Conservation (phyloP, 2,797 vertebrate genomes). For the Acomys russatus region DNA sequence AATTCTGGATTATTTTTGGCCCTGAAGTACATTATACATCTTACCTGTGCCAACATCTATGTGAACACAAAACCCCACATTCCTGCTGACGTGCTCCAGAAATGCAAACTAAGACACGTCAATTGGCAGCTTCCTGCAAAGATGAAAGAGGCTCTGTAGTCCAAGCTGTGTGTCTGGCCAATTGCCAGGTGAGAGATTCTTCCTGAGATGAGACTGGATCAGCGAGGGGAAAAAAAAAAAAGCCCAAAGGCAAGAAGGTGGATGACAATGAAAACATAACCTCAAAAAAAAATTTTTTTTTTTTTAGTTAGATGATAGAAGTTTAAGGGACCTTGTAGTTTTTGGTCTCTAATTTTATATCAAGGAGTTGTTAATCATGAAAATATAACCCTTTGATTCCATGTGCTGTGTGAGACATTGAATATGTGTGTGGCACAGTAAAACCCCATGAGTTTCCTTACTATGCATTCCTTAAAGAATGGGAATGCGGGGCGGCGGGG, state of each 20-base stretch:
- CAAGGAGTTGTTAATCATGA: conserved; percentile 62
- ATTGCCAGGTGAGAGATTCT: conserved; percentile 55
- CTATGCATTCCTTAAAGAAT: conserved; percentile 17
- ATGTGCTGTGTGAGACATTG: conserved; percentile 29
- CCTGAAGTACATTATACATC: background rate
- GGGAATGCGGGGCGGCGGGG: background rate
- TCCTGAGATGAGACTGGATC: conserved; percentile 28
- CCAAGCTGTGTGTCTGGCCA: conserved; percentile 64
- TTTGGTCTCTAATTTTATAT: conserved; percentile 60
- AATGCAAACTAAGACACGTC: conserved; percentile 61
- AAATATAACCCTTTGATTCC: conserved; percentile 58
- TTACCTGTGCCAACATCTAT: background rate
- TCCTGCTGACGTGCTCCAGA: conserved; percentile 59
- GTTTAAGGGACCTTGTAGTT: conserved; percentile 20
- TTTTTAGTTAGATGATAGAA: conserved; percentile 31
- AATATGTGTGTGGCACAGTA: background rate
- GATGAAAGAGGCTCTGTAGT: conserved; percentile 58
- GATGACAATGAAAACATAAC: background rate
- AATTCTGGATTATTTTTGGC: conserved; percentile 6
- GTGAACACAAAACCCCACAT: conserved; percentile 2
- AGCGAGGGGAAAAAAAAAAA: conserved; percentile 35
- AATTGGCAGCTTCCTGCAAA: conserved; percentile 66
- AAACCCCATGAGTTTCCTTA: conserved; percentile 35
- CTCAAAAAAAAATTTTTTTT: background rate
- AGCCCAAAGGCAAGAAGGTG: conserved; percentile 3